phyloP scores from a whole-genome alignment of 2,113 vertebrate species.

The Albula goreensis region DNA sequence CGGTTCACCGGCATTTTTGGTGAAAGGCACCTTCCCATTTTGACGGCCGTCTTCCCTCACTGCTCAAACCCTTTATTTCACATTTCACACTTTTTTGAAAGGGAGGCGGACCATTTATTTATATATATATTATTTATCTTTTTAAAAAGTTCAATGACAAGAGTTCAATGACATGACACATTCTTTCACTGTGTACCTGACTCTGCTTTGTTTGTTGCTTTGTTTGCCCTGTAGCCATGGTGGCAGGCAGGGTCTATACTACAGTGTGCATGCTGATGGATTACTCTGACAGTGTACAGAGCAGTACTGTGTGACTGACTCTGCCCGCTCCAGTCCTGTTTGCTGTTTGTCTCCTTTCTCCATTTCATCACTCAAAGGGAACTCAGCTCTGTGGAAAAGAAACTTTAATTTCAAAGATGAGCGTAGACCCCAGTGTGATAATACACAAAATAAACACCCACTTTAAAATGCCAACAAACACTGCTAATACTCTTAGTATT shows the following conservation, averaged over 20 bases:
- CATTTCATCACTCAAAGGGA: neutral
- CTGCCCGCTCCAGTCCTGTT: neutral
- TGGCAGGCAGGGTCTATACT: neutral
- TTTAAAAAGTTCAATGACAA: no score
- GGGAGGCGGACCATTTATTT: no score
- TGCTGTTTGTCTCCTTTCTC: neutral
- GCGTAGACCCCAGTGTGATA: neutral
- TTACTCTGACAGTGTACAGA: neutral
- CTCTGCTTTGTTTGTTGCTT: neutral
- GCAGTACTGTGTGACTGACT: neutral
- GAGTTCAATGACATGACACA: neutral
- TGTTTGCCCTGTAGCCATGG: neutral
- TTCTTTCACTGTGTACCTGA: neutral
- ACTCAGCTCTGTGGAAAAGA: slow-evolving; percentile 13
- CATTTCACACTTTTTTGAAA: neutral
- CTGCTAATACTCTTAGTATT: slow-evolving; percentile 6
- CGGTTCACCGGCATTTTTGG: neutral
- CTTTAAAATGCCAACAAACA: neutral
- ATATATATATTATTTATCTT: no score
- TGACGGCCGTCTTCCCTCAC: neutral
- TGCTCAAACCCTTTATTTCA: neutral
- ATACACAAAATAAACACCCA: slow-evolving; percentile 25
- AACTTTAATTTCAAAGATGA: slow-evolving; percentile 29
- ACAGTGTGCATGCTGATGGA: neutral
- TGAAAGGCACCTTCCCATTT: no score